These are phyloP conservation scores for Girardinus metallicus DNA, from an alignment of 2,797 vertebrate genomes.

Conservation along the genomic window DNA sequence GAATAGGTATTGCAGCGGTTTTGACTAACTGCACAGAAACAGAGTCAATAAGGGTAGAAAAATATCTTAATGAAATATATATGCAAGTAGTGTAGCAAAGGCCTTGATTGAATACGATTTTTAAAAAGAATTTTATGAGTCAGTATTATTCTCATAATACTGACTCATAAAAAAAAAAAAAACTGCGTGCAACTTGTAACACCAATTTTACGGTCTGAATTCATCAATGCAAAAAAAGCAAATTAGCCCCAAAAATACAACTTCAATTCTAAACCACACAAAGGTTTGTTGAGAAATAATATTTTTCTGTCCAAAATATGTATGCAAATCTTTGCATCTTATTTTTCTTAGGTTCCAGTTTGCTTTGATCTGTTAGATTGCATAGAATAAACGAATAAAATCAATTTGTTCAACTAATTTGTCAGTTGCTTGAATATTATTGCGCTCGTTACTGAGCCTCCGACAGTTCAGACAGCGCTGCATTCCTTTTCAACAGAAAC, in stretches of 20 bases:
- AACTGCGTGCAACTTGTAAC: neutral
- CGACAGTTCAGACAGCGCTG: slow-evolving; percentile 13
- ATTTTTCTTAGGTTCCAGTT: neutral
- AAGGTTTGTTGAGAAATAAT: neutral
- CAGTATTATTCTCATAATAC: neutral
- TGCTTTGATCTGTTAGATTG: neutral
- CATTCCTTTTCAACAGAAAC: slow-evolving; percentile 37
- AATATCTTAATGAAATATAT: neutral
- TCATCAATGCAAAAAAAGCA: neutral
- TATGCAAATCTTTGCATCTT: neutral
- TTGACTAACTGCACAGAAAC: neutral
- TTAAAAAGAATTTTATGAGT: neutral
- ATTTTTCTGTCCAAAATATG: neutral
- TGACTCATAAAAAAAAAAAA: neutral
- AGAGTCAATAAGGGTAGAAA: neutral
- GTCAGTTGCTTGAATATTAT: slow-evolving; percentile 2
- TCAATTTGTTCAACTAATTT: neutral
- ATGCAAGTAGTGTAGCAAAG: neutral
- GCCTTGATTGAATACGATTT: neutral
- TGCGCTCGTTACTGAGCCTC: slow-evolving; percentile 6
- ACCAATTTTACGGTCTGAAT: neutral
- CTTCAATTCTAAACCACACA: neutral
- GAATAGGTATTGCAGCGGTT: neutral
- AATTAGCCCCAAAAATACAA: neutral
- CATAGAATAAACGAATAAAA: neutral